Conservation (phyloP, 2,797 vertebrate genomes). For the Phrynocephalus forsythii region DNA sequence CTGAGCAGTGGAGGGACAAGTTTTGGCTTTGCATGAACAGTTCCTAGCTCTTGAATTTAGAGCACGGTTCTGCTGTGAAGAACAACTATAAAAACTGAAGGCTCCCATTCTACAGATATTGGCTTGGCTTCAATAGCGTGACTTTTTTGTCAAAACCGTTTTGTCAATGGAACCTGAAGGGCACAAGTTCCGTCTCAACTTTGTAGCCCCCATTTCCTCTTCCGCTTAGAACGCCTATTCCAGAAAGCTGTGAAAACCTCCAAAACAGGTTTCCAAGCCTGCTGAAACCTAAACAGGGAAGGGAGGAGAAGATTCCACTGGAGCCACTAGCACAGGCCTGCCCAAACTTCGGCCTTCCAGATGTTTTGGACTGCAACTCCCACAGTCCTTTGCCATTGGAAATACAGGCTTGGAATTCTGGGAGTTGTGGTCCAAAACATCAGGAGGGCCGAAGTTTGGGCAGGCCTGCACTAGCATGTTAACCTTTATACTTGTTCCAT, state of each 20-base stretch:
- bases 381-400: no score
- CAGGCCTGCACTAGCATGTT: background rate
- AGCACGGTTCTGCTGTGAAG: background rate
- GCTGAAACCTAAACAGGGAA: background rate
- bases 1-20: background rate
- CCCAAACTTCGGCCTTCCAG: no score
- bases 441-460: no score
- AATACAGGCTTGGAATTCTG: no score
- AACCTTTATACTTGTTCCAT: background rate
- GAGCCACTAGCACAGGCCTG: background rate
- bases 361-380: no score
- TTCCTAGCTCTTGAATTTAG: background rate
- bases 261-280: background rate
- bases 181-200: background rate
- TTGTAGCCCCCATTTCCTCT: background rate
- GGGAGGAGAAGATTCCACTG: background rate
- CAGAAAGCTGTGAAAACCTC: background rate
- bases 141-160: background rate
- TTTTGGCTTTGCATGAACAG: no score
- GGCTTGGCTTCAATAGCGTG: background rate
- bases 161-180: background rate
- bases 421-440: no score
- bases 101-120: background rate
- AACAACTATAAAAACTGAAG: slow-evolving; percentile 6
- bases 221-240: background rate